A percentile compares a stretch with the other conserved stretches of the same genome.
Conservation (phyloP, 2,888 invertebrate species). For the Oxytorus armatus region DNA sequence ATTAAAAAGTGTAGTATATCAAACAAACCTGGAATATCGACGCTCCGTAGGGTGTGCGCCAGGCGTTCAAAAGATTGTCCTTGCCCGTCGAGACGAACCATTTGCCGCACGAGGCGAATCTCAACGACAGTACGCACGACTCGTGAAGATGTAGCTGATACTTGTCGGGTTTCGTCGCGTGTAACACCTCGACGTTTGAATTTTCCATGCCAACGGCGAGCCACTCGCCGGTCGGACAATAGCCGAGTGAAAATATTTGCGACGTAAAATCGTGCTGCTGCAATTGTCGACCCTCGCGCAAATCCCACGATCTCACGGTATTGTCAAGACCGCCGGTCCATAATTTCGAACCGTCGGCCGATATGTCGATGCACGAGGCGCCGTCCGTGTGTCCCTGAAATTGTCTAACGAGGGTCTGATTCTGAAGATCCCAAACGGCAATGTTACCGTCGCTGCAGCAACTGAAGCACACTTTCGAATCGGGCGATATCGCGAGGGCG, state of each 20-base stretch:
- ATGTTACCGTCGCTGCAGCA: conserved; percentile 99
- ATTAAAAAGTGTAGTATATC: no score
- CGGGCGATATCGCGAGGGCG: conserved; percentile 97
- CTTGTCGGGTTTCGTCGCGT: conserved; percentile 95
- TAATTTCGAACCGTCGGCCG: conserved; percentile 95
- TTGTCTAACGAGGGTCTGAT: conserved; percentile 94
- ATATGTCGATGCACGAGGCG: conserved; percentile 97
- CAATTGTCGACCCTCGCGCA: conserved; percentile 95
- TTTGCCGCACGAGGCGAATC: conserved; percentile 97
- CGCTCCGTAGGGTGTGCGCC: conserved; percentile 97
- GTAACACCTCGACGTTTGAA: conserved; percentile 96
- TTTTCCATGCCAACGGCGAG: conserved; percentile 99
- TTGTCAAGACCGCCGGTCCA: conserved; percentile 99
- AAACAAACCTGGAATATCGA: conserved; percentile 95
- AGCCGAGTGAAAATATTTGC: conserved; percentile 97
- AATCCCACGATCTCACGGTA: conserved; percentile 97
- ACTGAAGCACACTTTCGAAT: conserved; percentile 98
- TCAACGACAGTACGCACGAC: conserved; percentile 96
- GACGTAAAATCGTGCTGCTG: conserved; percentile 97
- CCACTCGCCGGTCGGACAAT: conserved; percentile 98
- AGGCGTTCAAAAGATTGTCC: conserved; percentile 97
- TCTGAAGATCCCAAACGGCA: conserved; percentile 98
- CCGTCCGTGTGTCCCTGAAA: conserved; percentile 98
- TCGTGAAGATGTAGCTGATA: conserved; percentile 98
- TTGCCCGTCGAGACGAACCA: conserved; percentile 98